Base-by-base conservation (phyloP, 2,113 vertebrate species). In the Takifugu bimaculatus region DNA sequence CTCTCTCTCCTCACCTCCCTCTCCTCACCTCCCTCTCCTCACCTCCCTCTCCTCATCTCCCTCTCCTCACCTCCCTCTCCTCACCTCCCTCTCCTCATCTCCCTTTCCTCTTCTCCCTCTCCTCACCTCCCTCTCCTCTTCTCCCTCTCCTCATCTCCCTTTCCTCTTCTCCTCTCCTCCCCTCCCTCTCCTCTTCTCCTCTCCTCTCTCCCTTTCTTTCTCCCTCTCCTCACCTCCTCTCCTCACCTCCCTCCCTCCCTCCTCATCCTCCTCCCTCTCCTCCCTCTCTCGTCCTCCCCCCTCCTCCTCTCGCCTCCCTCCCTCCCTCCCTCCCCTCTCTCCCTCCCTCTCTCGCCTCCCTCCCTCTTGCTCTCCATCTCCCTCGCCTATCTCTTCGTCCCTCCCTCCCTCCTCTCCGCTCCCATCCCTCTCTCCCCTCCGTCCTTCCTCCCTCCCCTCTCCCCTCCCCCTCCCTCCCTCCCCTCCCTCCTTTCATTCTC, bases 1-100 rank as follows among this genome's bases (percentile, higher is more conserved):
- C 75, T 88, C 75, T 74, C 78, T 86, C 89, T 82, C 87, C 77
- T 85, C 88, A 80, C 86, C 87, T 85, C 88, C 84, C 74, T 86
- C 83, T 89, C 87, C 88, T 91, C 90, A 88, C 72, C 75, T 85
- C 81, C 71, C 65, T 81, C 69, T 77, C 64, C 79, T 66, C 56
- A 60, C 57, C 50, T 68, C 68, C 68, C 65, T 79, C 68, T 68
- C 55, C 68, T 70, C 47, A 68, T 64, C 69, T 74, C 74, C 59
- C 74, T 72, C 75, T 78, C 3, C 3, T 4, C 29, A 20, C 52
- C 54, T 13, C 35, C 15, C 43, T 47, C 67, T 51, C 20, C 20
- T 20, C 20, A 43, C 57, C 62, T 65, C 77, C 54, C 35, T 80
- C 58, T 39, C 65, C 20, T 20, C 20, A 1, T 52, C 54, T 63